These are phyloP conservation scores for Falco punctatus DNA, from an alignment of 2,113 vertebrate species.

Conservation along the genomic window DNA sequence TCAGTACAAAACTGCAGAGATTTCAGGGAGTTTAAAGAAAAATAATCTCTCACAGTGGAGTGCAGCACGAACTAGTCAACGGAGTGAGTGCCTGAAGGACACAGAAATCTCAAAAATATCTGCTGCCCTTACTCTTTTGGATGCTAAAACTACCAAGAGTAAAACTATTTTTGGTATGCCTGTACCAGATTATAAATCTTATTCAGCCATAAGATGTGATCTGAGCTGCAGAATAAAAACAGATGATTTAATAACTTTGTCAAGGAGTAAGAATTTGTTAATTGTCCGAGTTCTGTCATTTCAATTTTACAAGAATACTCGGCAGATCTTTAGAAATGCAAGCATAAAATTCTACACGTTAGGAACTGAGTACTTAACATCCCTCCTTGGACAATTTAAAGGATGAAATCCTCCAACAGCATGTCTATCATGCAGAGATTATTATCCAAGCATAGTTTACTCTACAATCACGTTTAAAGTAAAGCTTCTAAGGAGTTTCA, in stretches of 20 bases:
- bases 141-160: background rate
- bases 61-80: background rate
- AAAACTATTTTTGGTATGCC: background rate
- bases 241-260: background rate
- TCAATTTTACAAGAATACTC: background rate
- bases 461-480: background rate
- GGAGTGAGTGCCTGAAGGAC: background rate
- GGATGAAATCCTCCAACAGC: conserved; percentile 1
- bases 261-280: background rate
- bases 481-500: background rate
- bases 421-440: background rate
- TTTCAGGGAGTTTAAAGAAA: background rate
- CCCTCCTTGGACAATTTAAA: background rate
- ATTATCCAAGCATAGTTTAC: background rate
- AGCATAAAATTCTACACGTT: background rate
- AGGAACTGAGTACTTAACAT: background rate
- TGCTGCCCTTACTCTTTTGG: background rate
- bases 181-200: background rate
- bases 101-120: background rate
- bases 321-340: background rate
- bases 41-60: background rate
- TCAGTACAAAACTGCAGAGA: background rate
- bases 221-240: background rate
- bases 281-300: background rate
- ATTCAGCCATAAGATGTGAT: background rate